Evolutionary conservation across 2,797 vertebrate genomes (phyloP).

Genomic region (Schizothorax lantsangensis): DNA sequence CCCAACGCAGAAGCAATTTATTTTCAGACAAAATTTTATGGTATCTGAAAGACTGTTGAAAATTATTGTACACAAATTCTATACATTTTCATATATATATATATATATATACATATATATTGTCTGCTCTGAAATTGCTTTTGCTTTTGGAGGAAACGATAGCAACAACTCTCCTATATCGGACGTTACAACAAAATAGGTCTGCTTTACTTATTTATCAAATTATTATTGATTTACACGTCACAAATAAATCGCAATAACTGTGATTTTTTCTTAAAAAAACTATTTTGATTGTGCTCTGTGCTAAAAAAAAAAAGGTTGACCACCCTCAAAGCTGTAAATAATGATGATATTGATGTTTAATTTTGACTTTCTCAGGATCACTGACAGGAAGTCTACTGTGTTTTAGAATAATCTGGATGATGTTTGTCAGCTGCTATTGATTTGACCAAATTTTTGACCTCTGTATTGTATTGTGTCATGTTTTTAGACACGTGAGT

Average conservation of each 20-base stretch:
- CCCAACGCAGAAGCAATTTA: neutral
- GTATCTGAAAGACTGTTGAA: neutral
- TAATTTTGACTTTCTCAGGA: neutral
- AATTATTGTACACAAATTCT: neutral
- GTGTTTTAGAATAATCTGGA: neutral
- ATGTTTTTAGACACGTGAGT: slow-evolving; percentile 20
- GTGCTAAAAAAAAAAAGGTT: neutral
- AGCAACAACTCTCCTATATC: neutral
- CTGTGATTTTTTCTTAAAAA: neutral
- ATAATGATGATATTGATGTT: neutral
- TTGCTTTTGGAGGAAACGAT: neutral
- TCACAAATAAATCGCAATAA: neutral
- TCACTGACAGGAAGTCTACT: neutral
- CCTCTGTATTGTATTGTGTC: slow-evolving; percentile 1
- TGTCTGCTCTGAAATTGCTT: neutral
- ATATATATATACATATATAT: no score
- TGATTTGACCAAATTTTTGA: neutral
- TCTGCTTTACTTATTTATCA: neutral
- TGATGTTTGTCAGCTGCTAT: neutral
- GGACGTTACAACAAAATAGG: neutral
- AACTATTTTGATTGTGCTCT: neutral
- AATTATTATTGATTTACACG: neutral
- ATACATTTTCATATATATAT: neutral
- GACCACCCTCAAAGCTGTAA: neutral
- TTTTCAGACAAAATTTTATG: neutral